These are phyloP conservation scores for Aurelia sp. DNA, from an alignment of 30 jellyfish, hydroid and myxozoan genomes.

Conservation along the genomic window DNA sequence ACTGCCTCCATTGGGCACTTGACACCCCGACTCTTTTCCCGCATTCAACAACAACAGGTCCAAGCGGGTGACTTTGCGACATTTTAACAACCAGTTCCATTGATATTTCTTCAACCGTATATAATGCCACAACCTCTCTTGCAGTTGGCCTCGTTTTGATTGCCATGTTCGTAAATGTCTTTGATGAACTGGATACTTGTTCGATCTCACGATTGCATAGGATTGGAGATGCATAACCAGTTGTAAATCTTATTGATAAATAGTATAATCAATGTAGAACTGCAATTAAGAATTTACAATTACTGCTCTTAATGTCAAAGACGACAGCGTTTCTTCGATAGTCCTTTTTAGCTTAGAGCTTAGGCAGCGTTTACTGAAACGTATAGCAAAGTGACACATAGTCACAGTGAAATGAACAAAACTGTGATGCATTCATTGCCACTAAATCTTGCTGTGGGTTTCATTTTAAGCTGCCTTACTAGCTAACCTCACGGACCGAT, in stretches of 20 bases:
- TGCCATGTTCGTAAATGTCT: slow-evolving; percentile 81
- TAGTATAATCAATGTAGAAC: background rate
- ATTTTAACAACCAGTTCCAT: slow-evolving; percentile 93
- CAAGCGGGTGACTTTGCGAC: slow-evolving; percentile 90
- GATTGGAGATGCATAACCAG: slow-evolving; percentile 77
- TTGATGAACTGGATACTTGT: slow-evolving; percentile 50
- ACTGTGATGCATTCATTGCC: too few species aligned
- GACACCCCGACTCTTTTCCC: slow-evolving; percentile 97
- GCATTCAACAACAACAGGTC: slow-evolving; percentile 91
- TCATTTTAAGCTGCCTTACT: too few species aligned
- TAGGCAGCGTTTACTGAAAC: too few species aligned
- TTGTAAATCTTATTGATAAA: slow-evolving; percentile 49
- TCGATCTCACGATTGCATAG: slow-evolving; percentile 85
- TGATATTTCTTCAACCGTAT: slow-evolving; percentile 91
- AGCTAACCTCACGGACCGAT: too few species aligned
- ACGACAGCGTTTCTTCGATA: too few species aligned
- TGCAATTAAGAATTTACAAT: background rate
- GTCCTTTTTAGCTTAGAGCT: too few species aligned
- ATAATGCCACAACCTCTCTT: slow-evolving; percentile 93
- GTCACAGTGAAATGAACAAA: too few species aligned
- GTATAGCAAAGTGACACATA: too few species aligned
- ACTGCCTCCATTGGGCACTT: slow-evolving; percentile 93
- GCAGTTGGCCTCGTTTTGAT: slow-evolving; percentile 92
- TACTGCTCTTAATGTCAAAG: too few species aligned
- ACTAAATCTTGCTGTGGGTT: too few species aligned